A percentile compares a stretch with the other conserved stretches of the same genome.
phyloP scores from a whole-genome alignment of 2,797 vertebrate species.

The Falco rusticolus region DNA sequence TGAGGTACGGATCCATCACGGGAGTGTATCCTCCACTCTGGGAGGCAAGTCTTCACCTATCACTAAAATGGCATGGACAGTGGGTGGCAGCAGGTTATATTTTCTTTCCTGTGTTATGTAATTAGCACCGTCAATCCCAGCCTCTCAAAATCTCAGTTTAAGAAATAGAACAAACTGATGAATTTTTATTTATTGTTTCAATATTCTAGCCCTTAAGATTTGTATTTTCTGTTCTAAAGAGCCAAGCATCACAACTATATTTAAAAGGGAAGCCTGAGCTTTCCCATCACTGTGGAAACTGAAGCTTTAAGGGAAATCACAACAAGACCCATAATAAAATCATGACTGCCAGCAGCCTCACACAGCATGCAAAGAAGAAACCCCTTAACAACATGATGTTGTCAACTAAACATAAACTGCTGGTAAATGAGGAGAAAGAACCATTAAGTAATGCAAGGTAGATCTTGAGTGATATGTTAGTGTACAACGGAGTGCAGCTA shows the following conservation, averaged over 20 bases:
- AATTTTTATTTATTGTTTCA: constrained; percentile 2
- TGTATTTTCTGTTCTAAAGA: not conserved
- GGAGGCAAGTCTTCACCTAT: not conserved
- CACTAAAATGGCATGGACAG: constrained; percentile 14
- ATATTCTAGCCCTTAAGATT: not conserved
- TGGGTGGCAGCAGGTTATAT: constrained; percentile 43
- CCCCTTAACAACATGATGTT: not conserved
- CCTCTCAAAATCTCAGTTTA: not conserved
- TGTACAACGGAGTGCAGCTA: accelerated
- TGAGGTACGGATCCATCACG: not conserved
- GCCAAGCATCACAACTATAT: not conserved
- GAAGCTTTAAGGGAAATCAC: constrained; percentile 8
- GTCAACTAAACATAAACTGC: not conserved
- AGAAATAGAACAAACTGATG: not conserved
- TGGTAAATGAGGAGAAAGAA: not conserved
- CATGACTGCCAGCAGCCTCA: not conserved
- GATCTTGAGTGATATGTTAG: not conserved
- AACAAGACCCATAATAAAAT: not conserved
- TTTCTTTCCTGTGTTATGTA: not conserved
- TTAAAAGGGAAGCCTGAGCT: not conserved
- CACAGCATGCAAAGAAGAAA: not conserved
- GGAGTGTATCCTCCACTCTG: not conserved
- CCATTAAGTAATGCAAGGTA: not conserved
- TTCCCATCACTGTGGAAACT: constrained; percentile 3
- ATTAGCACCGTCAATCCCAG: not conserved